phyloP scores from a whole-genome alignment of 1,140 invertebrate genomes.

The Scaptodrosophila lebanonensis region DNA sequence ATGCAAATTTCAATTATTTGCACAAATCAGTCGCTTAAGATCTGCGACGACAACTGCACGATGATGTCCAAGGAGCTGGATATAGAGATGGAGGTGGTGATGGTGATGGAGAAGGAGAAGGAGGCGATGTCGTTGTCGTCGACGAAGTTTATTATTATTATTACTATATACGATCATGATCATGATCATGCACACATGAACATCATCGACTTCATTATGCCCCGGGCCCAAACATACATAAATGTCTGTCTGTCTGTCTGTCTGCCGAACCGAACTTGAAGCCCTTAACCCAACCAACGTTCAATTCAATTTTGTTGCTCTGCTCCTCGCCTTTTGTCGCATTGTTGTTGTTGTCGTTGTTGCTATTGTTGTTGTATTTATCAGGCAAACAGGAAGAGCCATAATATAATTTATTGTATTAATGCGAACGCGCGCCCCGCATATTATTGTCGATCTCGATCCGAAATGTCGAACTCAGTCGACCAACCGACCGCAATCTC shows the following conservation, averaged over 20 bases:
- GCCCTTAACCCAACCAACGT: constrained; percentile 35
- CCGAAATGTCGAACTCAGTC: constrained; percentile 23
- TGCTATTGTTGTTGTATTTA: constrained; percentile 34
- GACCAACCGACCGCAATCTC: constrained; percentile 6
- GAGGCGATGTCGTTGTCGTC: constrained; percentile 9
- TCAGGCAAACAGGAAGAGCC: constrained; percentile 68
- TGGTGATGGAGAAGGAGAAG: constrained; percentile 7
- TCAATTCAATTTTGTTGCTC: constrained; percentile 54
- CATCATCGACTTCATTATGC: constrained; percentile 44
- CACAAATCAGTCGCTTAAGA: constrained; percentile 70
- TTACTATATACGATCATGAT: too few relatives aligned
- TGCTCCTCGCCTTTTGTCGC: too few relatives aligned
- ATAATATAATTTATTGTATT: constrained; percentile 76
- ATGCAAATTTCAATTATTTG: constrained; percentile 76
- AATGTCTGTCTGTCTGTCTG: constrained; percentile 13
- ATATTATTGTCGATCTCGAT: constrained; percentile 34
- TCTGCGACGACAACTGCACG: constrained; percentile 15
- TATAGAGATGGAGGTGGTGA: constrained; percentile 14
- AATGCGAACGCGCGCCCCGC: constrained; percentile 53
- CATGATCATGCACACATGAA: too few relatives aligned
- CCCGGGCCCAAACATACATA: background rate
- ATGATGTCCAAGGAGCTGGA: too few relatives aligned
- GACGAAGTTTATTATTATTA: constrained; percentile 60
- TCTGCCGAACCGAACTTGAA: constrained; percentile 20
- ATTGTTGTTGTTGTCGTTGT: constrained; percentile 8